Evolutionary conservation across 2,888 invertebrate species (phyloP).

Genomic region (Melieria crassipennis): DNA sequence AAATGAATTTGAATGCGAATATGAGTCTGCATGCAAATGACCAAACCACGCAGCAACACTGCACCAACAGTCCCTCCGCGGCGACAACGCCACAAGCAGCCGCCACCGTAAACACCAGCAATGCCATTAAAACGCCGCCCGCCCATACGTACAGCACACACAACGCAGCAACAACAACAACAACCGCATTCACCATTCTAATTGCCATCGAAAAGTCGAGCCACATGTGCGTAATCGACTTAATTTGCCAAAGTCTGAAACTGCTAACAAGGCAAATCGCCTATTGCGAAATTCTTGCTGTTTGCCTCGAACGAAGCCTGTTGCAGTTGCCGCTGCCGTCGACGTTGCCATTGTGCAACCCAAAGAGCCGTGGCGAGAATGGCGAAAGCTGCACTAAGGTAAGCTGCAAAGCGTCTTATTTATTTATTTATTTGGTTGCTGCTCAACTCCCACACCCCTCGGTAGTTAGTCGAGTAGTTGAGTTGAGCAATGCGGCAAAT

Average conservation of each 20-base stretch:
- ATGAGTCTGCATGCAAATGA: conserved; percentile 25
- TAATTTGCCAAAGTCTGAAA: conserved; percentile 66
- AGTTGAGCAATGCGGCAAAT: too few relatives aligned
- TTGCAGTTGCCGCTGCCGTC: conserved; percentile 39
- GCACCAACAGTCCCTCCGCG: conserved; percentile 31
- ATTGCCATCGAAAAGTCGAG: conserved; percentile 64
- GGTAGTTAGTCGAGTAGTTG: not conserved
- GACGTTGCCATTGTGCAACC: conserved; percentile 8
- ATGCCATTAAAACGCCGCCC: conserved; percentile 24
- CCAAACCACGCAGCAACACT: conserved; percentile 30
- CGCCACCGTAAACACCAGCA: conserved; percentile 29
- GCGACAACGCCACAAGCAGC: conserved; percentile 33
- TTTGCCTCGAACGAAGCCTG: conserved; percentile 60
- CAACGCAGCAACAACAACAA: conserved; percentile 44
- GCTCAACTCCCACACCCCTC: not conserved
- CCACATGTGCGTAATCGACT: conserved; percentile 65
- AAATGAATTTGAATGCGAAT: not conserved
- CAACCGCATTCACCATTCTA: conserved; percentile 64
- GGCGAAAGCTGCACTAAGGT: conserved; percentile 38
- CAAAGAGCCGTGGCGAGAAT: conserved; percentile 10
- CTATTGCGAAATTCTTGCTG: conserved; percentile 64
- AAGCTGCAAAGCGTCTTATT: conserved; percentile 30
- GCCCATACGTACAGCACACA: conserved; percentile 33
- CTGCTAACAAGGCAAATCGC: conserved; percentile 65
- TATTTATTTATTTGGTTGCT: not conserved